A percentile compares a stretch with the other conserved stretches of the same genome.
Evolutionary conservation across 1,140 invertebrate genomes (phyloP).

Genomic region (Spodoptera litura): DNA sequence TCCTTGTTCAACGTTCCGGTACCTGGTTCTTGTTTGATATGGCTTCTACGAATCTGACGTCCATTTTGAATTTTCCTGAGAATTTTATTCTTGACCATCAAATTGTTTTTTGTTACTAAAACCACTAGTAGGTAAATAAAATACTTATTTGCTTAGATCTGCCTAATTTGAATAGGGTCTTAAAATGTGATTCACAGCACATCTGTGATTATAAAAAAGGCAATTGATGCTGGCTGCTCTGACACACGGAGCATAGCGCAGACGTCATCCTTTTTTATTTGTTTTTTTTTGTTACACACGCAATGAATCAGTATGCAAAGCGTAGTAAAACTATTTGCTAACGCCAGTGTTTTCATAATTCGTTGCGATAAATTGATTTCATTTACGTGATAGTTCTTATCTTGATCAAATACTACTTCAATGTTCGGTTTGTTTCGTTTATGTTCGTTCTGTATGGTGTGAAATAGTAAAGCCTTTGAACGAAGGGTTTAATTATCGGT

Average conservation of each 20-base stretch:
- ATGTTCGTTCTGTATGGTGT: slow-evolving; percentile 33
- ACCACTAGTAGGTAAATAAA: too few species aligned
- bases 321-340: slow-evolving; percentile 45
- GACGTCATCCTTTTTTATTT: slow-evolving; percentile 47
- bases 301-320: slow-evolving; percentile 43
- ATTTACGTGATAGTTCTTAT: slow-evolving; percentile 24
- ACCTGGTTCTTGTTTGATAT: too few species aligned
- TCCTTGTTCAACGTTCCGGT: too few species aligned
- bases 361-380: slow-evolving; percentile 43
- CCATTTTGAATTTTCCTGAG: too few species aligned
- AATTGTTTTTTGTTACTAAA: background rate
- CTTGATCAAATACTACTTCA: slow-evolving; percentile 22
- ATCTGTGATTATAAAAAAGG: slow-evolving; percentile 46
- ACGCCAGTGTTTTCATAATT: slow-evolving; percentile 48
- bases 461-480: slow-evolving; percentile 53
- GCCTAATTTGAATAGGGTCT: slow-evolving; percentile 26
- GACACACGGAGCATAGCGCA: slow-evolving; percentile 37
- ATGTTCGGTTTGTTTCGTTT: slow-evolving; percentile 18
- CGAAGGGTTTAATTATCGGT: slow-evolving; percentile 54
- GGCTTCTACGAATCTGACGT: too few species aligned
- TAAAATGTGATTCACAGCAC: slow-evolving; percentile 41
- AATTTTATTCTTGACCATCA: too few species aligned
- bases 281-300: slow-evolving; percentile 24
- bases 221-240: slow-evolving; percentile 42
- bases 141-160: slow-evolving; percentile 7